These are phyloP conservation scores for Abrostola triplasia DNA, from an alignment of 2,888 invertebrate species.

Conservation along the genomic window DNA sequence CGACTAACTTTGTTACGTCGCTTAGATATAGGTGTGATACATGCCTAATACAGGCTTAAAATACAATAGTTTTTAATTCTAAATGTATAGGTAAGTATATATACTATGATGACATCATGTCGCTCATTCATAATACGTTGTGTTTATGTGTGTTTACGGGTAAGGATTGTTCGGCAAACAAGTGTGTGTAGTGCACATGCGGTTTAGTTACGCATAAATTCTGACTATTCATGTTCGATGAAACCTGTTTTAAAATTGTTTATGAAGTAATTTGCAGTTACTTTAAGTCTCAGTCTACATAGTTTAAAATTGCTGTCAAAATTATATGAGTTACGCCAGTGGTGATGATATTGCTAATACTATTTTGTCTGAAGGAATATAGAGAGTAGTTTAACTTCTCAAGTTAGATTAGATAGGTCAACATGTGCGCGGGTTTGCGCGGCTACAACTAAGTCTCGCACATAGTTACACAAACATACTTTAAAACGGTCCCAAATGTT, in stretches of 20 bases:
- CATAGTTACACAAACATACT: constrained; percentile 30
- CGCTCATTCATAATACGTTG: too few relatives aligned
- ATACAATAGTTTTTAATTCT: too few relatives aligned
- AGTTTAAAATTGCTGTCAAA: constrained; percentile 13
- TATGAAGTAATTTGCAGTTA: background rate
- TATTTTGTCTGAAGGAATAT: constrained; percentile 15
- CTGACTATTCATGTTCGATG: too few relatives aligned
- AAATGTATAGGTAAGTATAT: too few relatives aligned
- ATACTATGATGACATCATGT: too few relatives aligned
- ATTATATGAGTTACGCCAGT: constrained; percentile 18
- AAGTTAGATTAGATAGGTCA: constrained; percentile 55
- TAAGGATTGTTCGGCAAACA: too few relatives aligned
- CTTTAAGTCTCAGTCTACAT: background rate
- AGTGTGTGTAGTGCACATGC: too few relatives aligned
- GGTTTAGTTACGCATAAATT: too few relatives aligned
- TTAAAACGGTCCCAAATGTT: constrained; percentile 11
- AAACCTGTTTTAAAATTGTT: too few relatives aligned
- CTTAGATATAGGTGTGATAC: too few relatives aligned
- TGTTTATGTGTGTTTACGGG: too few relatives aligned
- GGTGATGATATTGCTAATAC: constrained; percentile 8
- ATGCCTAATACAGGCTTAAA: background rate
- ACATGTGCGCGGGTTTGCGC: constrained; percentile 28
- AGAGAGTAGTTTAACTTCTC: constrained; percentile 40
- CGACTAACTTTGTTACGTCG: too few relatives aligned
- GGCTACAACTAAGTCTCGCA: constrained; percentile 31